phyloP scores from a whole-genome alignment of 2,888 invertebrate genomes.

The Catocala nupta region DNA sequence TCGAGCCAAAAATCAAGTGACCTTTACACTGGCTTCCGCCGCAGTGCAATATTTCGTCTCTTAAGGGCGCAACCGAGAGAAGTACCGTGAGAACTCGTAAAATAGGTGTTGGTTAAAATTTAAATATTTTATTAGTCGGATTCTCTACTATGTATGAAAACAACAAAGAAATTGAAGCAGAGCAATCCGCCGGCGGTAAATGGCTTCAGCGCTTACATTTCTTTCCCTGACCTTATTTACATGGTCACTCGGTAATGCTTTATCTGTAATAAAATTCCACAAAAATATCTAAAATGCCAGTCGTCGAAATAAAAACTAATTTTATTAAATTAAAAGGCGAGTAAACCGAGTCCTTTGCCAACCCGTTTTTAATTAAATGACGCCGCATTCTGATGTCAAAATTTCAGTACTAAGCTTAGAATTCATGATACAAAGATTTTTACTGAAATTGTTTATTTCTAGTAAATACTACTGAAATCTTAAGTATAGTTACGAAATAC shows the following conservation, averaged over 20 bases:
- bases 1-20: conserved; percentile 2
- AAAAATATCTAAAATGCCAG: conserved; percentile 7
- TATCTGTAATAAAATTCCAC: conserved; percentile 18
- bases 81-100: conserved; percentile 24
- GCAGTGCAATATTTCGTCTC: conserved; percentile 4
- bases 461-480: no score
- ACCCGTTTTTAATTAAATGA: conserved; percentile 30
- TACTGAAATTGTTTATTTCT: conserved; percentile 4
- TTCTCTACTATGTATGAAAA: conserved; percentile 45
- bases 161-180: conserved; percentile 39
- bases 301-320: conserved; percentile 10
- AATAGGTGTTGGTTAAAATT: conserved; percentile 34
- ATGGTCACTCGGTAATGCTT: conserved; percentile 26
- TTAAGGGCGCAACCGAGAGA: conserved; percentile 1
- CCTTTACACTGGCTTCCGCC: conserved; percentile 1
- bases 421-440: conserved; percentile 2
- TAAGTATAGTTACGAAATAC: no score
- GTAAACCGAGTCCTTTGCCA: conserved; percentile 5
- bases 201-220: conserved; percentile 45
- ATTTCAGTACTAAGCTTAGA: conserved; percentile 12
- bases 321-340: conserved; percentile 26
- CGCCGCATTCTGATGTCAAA: neutral
- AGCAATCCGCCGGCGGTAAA: conserved; percentile 46
- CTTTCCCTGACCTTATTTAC: conserved; percentile 33
- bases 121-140: conserved; percentile 47